Conservation (phyloP, 2,797 vertebrate species). For the Eleutherodactylus coqui region DNA sequence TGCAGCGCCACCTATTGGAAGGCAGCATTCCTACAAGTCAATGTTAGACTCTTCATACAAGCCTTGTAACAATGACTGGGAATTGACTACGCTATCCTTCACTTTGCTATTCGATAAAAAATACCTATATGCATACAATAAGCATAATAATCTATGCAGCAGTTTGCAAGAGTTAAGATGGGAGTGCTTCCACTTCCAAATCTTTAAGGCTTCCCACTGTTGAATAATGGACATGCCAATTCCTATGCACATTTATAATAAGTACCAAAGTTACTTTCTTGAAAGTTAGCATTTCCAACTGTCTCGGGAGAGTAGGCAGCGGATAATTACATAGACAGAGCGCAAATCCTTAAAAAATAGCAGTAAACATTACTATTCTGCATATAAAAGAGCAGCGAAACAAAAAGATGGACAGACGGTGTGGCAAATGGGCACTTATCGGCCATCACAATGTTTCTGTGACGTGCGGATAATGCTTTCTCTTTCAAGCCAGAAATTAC, state of each 20-base stretch:
- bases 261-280: constrained; percentile 2
- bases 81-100: no score
- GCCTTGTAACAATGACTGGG: no score
- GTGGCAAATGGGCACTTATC: constrained; percentile 25
- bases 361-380: constrained; percentile 28
- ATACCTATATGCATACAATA: neutral
- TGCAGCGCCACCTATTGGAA: no score
- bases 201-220: neutral
- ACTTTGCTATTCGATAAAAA: neutral
- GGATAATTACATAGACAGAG: constrained; percentile 27
- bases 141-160: neutral
- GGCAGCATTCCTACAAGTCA: no score
- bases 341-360: constrained; percentile 22
- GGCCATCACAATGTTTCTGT: constrained; percentile 46
- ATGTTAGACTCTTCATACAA: no score
- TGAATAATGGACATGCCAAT: neutral
- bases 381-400: constrained; percentile 40
- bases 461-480: constrained; percentile 48
- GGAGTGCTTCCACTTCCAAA: neutral
- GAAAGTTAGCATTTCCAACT: neutral
- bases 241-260: neutral
- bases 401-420: constrained; percentile 44
- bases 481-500: constrained; percentile 58
- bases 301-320: constrained; percentile 1
- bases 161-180: neutral